Evolutionary conservation across 2,797 vertebrate species (phyloP).

Genomic region (Pangasius macronema): DNA sequence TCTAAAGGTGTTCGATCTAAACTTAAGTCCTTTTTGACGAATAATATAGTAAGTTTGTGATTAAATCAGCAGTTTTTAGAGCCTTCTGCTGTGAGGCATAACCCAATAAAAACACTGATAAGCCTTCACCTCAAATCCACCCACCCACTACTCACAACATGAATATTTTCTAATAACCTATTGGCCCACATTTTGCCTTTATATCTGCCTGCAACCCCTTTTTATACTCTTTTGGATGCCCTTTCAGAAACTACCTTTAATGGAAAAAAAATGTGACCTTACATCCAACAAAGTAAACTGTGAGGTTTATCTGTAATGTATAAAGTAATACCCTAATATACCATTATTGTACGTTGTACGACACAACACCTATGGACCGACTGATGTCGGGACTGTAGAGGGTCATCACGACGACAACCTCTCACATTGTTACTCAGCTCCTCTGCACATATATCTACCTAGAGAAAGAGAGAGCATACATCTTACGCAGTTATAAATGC

Average conservation of each 20-base stretch:
- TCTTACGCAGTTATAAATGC: not conserved
- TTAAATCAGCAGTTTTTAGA: not conserved
- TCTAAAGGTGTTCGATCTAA: no score
- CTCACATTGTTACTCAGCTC: conserved; percentile 94
- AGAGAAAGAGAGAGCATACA: not conserved
- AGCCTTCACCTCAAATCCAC: not conserved
- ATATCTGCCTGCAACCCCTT: not conserved
- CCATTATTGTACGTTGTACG: no score
- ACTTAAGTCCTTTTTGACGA: no score
- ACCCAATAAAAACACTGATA: not conserved
- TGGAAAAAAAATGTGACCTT: not conserved
- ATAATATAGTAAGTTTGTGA: not conserved
- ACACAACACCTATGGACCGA: no score
- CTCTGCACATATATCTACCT: conserved; percentile 95
- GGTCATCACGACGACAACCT: no score
- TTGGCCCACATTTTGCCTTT: not conserved
- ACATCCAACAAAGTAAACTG: not conserved
- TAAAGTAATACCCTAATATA: not conserved
- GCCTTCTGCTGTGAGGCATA: not conserved
- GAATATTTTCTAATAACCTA: not conserved
- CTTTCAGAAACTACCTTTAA: not conserved
- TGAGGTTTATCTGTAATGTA: not conserved
- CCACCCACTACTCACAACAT: no score
- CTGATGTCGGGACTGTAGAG: no score
- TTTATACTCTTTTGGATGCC: not conserved